Base-by-base conservation (phyloP, 2,888 invertebrate species). In the Thera britannica region DNA sequence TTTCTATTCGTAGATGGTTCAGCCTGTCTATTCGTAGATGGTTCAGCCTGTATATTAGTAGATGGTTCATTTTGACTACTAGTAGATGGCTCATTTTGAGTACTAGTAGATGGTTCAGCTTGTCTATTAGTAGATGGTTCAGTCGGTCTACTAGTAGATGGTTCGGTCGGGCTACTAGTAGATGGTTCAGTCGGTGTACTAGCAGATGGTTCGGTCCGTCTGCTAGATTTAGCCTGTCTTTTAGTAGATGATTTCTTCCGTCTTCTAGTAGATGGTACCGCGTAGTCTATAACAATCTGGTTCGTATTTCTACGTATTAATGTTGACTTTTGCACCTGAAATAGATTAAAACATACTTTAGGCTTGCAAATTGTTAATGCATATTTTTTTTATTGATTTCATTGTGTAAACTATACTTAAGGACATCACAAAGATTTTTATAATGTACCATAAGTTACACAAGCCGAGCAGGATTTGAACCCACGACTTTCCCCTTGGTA, bases 261-360 rank as follows among this genome's bases (percentile, higher is more conserved):
- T 48, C 35, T n/a, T 3, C 12, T 34, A 11, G 3, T 34, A 23
- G 46, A 5, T 46, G 58, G 44, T 46, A 9, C 5, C 11, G 11
- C 34, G 9, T 46, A 46, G 3, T 58, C 44, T 46, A 11, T 46
- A 9, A 1, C 38, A 41, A 1, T 48, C 6, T 12, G 4, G 59
- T 82, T 88, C 58, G 89, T 88, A 75, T 85, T 86, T 6, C 87
- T 63, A 0, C 41, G 58, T 1, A 49, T 49, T 56, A 62, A 11
- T 23, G 41, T 41, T 41, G 90, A 90, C 79, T 83, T 86, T 68
- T 90, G 80, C 68, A 90, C 88, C 90, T 90, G 82, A 55, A 55
- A 65, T 44, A 38, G 12, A 49, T 46, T 36, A 60, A 8, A 52
- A 34, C 2, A 23, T 52, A 52, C 0, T 52, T 34, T 11, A 2